Evolutionary conservation across 2,888 invertebrate genomes (phyloP).

Genomic region (Andrena marginata): DNA sequence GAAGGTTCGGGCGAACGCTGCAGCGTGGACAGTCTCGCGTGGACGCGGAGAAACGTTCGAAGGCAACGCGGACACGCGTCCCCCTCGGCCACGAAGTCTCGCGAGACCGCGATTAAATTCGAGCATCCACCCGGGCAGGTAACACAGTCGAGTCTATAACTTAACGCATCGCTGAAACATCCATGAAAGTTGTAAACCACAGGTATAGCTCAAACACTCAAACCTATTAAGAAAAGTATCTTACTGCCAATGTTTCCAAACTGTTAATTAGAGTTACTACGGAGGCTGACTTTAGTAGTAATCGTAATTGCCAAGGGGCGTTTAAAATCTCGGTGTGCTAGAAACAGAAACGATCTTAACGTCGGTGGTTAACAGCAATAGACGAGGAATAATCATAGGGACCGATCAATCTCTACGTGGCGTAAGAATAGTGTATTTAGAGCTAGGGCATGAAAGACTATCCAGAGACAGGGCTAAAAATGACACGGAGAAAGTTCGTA

Average conservation of each 20-base stretch:
- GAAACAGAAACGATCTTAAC: neutral
- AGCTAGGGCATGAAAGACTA: constrained; percentile 24
- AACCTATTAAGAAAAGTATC: constrained; percentile 27
- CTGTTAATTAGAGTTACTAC: constrained; percentile 22
- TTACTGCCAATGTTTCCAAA: constrained; percentile 45
- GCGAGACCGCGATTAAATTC: neutral
- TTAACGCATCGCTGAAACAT: neutral
- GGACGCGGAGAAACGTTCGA: constrained; percentile 27
- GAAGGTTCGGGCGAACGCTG: constrained; percentile 41
- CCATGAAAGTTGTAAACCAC: neutral
- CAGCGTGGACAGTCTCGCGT: constrained; percentile 24
- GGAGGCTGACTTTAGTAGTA: constrained; percentile 2
- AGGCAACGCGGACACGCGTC: neutral
- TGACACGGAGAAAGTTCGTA: constrained; percentile 7
- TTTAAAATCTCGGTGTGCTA: constrained; percentile 1
- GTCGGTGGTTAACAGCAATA: constrained; percentile 16
- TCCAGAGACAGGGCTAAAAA: constrained; percentile 21
- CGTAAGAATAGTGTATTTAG: constrained; percentile 38
- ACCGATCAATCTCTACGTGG: constrained; percentile 45
- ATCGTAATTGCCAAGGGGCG: neutral
- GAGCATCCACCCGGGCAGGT: neutral
- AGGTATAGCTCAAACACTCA: neutral
- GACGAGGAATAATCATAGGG: neutral
- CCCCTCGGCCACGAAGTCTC: neutral
- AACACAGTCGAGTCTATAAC: neutral